A percentile compares a stretch with the other conserved stretches of the same genome.
These are phyloP conservation scores for Caenorhabditis imperialis DNA, from an alignment of 2,888 invertebrate genomes.

Conservation along the genomic window DNA sequence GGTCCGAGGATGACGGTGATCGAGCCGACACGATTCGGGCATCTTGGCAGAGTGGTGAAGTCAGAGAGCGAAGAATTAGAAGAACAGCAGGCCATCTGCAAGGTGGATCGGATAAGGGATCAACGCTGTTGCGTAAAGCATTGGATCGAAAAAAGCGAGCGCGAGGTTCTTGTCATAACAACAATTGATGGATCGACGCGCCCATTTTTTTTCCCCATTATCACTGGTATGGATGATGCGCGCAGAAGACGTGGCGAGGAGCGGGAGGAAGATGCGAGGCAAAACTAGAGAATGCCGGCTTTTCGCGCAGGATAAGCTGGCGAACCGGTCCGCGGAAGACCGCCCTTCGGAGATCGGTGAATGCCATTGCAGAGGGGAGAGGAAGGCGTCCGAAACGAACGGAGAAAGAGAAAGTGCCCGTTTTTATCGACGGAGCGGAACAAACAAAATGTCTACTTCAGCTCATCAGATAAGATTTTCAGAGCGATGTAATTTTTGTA, in stretches of 20 bases:
- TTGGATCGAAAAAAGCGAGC: slow-evolving; percentile 27
- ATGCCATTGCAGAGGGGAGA: slow-evolving; percentile 28
- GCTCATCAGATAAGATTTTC: too few relatives aligned
- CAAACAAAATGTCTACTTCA: too few relatives aligned
- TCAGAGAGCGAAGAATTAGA: slow-evolving; percentile 46
- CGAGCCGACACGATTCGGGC: slow-evolving; percentile 54
- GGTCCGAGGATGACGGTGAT: slow-evolving; percentile 67
- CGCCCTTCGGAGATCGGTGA: slow-evolving; percentile 14
- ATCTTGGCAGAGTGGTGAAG: slow-evolving; percentile 36
- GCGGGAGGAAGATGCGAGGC: slow-evolving; percentile 19
- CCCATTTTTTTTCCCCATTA: slow-evolving; percentile 7
- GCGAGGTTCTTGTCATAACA: background rate
- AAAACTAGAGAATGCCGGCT: slow-evolving; percentile 15
- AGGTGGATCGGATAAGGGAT: background rate
- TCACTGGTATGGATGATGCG: slow-evolving; percentile 17
- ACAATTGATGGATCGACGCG: background rate
- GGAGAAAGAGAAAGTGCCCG: slow-evolving; percentile 30
- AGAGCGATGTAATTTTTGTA: too few relatives aligned
- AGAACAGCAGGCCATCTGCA: slow-evolving; percentile 47
- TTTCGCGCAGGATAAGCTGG: slow-evolving; percentile 25
- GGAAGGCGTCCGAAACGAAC: slow-evolving; percentile 26
- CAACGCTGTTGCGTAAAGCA: background rate
- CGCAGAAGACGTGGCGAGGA: background rate
- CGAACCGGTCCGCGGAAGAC: slow-evolving; percentile 36
- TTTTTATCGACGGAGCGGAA: background rate